Evolutionary conservation across 2,113 vertebrate genomes (phyloP).

Genomic region (Bos taurus): ARS-UCD2.0 NC_037339.1:82018501-82019000

Average conservation of each 20-base stretch:
- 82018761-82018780: neutral
- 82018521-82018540: neutral
- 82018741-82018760: neutral
- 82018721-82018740: neutral
- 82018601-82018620: neutral
- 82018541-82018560: neutral
- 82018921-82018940: neutral
- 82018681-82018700: neutral
- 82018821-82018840: neutral
- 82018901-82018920: fast-evolving
- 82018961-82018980: fast-evolving
- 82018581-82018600: neutral
- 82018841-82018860: neutral
- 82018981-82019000: neutral
- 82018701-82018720: neutral
- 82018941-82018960: fast-evolving
- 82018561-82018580: neutral
- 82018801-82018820: neutral
- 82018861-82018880: neutral
- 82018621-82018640: neutral
- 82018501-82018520: neutral
- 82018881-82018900: neutral
- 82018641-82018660: neutral
- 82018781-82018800: neutral
- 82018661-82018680: neutral